Base-by-base conservation (phyloP, 2,113 vertebrate genomes). In the Cichladusa arquata region DNA sequence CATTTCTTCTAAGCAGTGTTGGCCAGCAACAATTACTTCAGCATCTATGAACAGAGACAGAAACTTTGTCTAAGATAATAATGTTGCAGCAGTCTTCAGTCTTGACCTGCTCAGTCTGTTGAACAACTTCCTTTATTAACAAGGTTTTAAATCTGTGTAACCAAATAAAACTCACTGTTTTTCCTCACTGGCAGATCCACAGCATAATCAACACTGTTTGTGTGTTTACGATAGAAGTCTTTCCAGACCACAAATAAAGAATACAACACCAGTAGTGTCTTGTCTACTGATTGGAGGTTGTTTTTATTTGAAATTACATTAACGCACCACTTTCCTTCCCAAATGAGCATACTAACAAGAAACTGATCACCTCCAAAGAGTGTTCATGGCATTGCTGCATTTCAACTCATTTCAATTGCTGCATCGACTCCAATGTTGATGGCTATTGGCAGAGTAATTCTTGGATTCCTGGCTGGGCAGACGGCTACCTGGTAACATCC, bases 161-260 rank as follows among this genome's bases (percentile, higher is more conserved):
- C 51, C 58, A 92, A 93, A 77, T 11, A 54, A 42, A 94, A 92
- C 14, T 87, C 53, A 54, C 20, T 73, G 47, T 2, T 78, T 90
- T 93, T 86, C 56, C 71, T 86, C 60, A 47, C 47, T 71, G 44
- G 87, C 42, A 94, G 65, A 85, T 50, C 34, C 47, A 87, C 67
- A 82, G 71, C 42, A 86, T 71, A 78, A 91, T 62, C 78, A 90
- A 64, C 56, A 28, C 29, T 71, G 54, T 45, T 91, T 53, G 40
- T 67, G 17, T 64, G 29, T 62, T 90, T 86, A 80, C 0, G 19
- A 90, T 0, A 92, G 88, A 96, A 92, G 58, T 64, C 72, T 51
- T 88, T 94, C 76, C 92, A 96, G 80, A 71, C 72, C 80, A 93
- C 93, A 95, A 90, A 85, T 22, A 91, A 91, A 70, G 78, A 65